Evolutionary conservation across 2,888 invertebrate genomes (phyloP).

Genomic region (Stenolophus ochropezus): DNA sequence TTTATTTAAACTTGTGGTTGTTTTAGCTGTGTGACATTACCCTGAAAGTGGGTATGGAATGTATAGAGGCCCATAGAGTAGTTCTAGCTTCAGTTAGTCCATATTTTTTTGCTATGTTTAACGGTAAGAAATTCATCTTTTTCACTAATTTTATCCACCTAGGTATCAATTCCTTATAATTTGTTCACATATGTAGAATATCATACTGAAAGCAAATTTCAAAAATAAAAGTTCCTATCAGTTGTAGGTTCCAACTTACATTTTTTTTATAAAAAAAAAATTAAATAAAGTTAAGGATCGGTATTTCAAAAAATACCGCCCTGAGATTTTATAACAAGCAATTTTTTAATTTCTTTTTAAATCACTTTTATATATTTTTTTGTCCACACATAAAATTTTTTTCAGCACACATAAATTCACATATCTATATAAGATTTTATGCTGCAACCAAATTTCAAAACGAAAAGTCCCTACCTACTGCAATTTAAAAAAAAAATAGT

Average conservation of each 20-base stretch:
- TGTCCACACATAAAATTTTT: too few species aligned
- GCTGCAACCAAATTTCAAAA: background rate
- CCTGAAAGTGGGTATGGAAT: conserved; percentile 80
- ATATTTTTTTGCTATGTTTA: conserved; percentile 86
- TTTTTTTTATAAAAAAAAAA: too few species aligned
- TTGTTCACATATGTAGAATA: background rate
- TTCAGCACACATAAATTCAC: too few species aligned
- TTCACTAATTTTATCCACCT: too few species aligned
- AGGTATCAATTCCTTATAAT: too few species aligned
- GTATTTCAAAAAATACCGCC: too few species aligned
- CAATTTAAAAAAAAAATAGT: too few species aligned
- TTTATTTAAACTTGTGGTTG: conserved; percentile 43
- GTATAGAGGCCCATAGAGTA: conserved; percentile 82
- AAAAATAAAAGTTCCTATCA: background rate
- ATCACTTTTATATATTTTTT: too few species aligned
- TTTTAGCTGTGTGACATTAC: conserved; percentile 81
- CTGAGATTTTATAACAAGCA: too few species aligned
- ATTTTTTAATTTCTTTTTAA: too few species aligned
- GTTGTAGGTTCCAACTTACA: background rate
- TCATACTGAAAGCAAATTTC: background rate
- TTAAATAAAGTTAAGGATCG: too few species aligned
- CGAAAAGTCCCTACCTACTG: background rate
- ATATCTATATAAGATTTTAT: background rate
- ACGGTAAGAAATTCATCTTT: conserved; percentile 73
- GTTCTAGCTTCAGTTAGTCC: conserved; percentile 85